A percentile compares a stretch with the other conserved stretches of the same genome.
These are phyloP conservation scores for Goniozus legneri DNA, from an alignment of 1,140 invertebrate genomes.

Conservation along the genomic window DNA sequence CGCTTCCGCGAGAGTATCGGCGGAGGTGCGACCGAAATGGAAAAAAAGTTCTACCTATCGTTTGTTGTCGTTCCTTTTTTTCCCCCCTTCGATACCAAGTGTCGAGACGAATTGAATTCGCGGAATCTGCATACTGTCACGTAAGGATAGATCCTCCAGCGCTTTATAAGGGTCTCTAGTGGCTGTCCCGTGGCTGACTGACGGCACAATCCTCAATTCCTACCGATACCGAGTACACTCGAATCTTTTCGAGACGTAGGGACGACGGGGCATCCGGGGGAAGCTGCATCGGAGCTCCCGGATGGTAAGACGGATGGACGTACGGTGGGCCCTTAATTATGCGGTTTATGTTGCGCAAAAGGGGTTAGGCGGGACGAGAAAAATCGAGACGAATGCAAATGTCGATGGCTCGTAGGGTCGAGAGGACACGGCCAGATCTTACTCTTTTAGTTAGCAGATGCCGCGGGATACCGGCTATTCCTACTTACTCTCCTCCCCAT, in stretches of 20 bases:
- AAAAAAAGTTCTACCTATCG: too few species aligned
- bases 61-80: too few species aligned
- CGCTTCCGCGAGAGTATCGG: too few species aligned
- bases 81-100: not conserved
- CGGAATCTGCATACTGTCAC: conserved; percentile 33
- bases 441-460: conserved; percentile 48
- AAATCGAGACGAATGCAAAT: conserved; percentile 39
- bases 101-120: conserved; percentile 2
- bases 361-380: too few species aligned
- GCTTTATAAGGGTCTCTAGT: conserved; percentile 31
- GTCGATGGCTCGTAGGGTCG: conserved; percentile 24
- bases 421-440: conserved; percentile 31
- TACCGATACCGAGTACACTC: conserved; percentile 29
- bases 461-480: conserved; percentile 42
- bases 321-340: conserved; percentile 43
- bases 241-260: conserved; percentile 22
- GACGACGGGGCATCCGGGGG: conserved; percentile 2
- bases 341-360: conserved; percentile 33
- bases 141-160: conserved; percentile 24
- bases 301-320: conserved; percentile 19
- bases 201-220: conserved; percentile 48
- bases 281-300: conserved; percentile 9
- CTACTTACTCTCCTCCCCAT: not conserved
- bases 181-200: conserved; percentile 34
- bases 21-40: too few species aligned